Conservation (phyloP, 2,888 invertebrate species). For the Eucriotettix oculatus region DNA sequence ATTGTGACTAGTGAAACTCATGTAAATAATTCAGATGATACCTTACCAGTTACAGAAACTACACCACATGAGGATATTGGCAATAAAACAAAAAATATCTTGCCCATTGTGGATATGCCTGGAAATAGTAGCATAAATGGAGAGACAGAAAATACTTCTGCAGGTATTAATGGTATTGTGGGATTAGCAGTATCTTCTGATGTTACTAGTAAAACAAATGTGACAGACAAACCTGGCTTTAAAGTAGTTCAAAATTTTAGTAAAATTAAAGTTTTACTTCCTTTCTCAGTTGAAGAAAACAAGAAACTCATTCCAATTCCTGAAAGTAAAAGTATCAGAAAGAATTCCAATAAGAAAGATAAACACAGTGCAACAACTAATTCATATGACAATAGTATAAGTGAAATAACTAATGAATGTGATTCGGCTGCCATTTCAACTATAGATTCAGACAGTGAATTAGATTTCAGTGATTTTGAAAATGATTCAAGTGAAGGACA, state of each 20-base stretch:
- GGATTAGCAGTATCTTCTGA: too few species aligned
- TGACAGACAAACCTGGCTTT: constrained; percentile 29
- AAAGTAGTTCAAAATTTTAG: constrained; percentile 63
- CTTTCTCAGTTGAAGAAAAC: constrained; percentile 29
- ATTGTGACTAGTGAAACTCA: too few species aligned
- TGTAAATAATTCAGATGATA: too few species aligned
- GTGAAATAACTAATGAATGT: constrained; percentile 26
- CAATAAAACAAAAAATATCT: too few species aligned
- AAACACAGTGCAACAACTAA: not conserved
- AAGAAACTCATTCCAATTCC: constrained; percentile 15
- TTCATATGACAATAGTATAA: constrained; percentile 14
- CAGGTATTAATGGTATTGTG: too few species aligned
- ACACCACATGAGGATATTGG: too few species aligned
- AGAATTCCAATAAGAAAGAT: not conserved
- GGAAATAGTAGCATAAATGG: too few species aligned
- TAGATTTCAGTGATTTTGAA: constrained; percentile 21
- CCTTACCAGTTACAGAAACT: too few species aligned
- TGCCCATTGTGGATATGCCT: too few species aligned
- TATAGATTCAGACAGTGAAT: constrained; percentile 49
- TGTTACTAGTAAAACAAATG: not conserved
- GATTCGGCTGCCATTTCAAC: constrained; percentile 48
- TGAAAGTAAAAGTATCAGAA: constrained; percentile 5
- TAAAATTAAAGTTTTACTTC: constrained; percentile 59
- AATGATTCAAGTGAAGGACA: constrained; percentile 22
- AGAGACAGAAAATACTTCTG: too few species aligned